Percentiles rank a stretch among this genome's conserved stretches.
Evolutionary conservation across 2,888 invertebrate genomes (phyloP).

Genomic region (Agrilus biguttatus): DNA sequence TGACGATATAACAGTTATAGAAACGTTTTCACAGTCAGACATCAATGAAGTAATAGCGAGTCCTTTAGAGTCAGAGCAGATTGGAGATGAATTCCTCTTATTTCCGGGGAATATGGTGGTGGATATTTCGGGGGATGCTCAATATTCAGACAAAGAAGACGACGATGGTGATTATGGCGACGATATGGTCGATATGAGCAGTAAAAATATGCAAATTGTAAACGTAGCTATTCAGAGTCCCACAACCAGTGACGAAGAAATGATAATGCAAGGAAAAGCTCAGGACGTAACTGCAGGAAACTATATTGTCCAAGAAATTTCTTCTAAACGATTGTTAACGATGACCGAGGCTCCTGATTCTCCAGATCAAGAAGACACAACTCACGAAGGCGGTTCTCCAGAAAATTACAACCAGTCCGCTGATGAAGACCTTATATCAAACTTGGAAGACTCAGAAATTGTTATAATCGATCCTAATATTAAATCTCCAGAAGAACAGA

Average conservation of each 20-base stretch:
- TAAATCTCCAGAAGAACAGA: conserved; percentile 47
- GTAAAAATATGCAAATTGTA: conserved; percentile 19
- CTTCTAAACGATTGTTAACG: conserved; percentile 29
- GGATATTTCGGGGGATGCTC: conserved; percentile 41
- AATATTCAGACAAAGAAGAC: conserved; percentile 34
- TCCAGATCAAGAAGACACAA: conserved; percentile 37
- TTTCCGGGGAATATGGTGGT: conserved; percentile 47
- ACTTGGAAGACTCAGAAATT: conserved; percentile 42
- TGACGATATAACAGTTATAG: conserved; percentile 42
- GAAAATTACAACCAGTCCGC: conserved; percentile 20
- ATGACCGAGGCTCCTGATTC: conserved; percentile 37
- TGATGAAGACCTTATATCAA: conserved; percentile 32
- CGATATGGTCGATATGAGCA: conserved; percentile 20
- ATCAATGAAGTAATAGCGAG: conserved; percentile 44
- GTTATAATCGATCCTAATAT: conserved; percentile 45
- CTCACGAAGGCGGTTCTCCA: conserved; percentile 29
- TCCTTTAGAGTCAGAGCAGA: conserved; percentile 39
- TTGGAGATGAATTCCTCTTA: conserved; percentile 46
- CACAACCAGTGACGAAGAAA: conserved; percentile 29
- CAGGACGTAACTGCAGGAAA: conserved; percentile 19
- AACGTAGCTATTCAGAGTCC: conserved; percentile 28
- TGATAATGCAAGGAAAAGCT: conserved; percentile 26
- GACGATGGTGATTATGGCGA: conserved; percentile 22
- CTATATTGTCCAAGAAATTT: conserved; percentile 26
- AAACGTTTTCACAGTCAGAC: conserved; percentile 38